A percentile compares a stretch with the other conserved stretches of the same genome.
Evolutionary conservation across 2,888 invertebrate genomes (phyloP).

Genomic region (Acheta domesticus): DNA sequence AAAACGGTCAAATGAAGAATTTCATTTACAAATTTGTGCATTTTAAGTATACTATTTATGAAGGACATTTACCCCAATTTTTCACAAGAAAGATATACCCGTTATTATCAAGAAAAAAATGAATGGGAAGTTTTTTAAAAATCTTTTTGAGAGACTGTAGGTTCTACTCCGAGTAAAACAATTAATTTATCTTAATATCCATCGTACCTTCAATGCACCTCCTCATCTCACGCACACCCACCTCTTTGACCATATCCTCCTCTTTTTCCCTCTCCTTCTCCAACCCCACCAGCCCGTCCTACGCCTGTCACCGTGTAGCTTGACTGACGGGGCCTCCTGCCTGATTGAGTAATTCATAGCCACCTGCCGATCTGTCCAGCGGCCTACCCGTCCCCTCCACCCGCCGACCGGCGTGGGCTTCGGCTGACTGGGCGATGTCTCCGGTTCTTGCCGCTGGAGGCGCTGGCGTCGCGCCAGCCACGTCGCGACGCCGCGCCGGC

Average conservation of each 20-base stretch:
- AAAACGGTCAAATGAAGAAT: too few species aligned
- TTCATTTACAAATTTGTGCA: too few species aligned
- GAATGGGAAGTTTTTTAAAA: too few species aligned
- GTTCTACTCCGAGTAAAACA: too few species aligned
- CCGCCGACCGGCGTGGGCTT: background rate
- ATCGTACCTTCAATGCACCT: too few species aligned
- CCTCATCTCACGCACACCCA: background rate
- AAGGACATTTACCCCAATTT: too few species aligned
- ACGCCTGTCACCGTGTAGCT: background rate
- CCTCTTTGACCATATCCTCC: background rate
- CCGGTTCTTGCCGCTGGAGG: background rate
- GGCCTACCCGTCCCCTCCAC: background rate
- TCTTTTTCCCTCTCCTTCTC: background rate
- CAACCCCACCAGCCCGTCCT: background rate
- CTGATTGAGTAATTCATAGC: conserved; percentile 4
- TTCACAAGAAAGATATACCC: too few species aligned
- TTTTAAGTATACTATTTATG: too few species aligned
- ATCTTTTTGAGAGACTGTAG: too few species aligned
- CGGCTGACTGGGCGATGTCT: background rate
- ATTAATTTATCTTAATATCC: too few species aligned
- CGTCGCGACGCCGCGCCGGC: too few species aligned
- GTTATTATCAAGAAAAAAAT: too few species aligned
- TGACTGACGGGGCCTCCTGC: background rate
- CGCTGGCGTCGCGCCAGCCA: background rate
- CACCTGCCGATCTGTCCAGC: background rate